A percentile compares a stretch with the other conserved stretches of the same genome.
Conservation (phyloP, 2,888 invertebrate genomes). For the Gibbula magus region DNA sequence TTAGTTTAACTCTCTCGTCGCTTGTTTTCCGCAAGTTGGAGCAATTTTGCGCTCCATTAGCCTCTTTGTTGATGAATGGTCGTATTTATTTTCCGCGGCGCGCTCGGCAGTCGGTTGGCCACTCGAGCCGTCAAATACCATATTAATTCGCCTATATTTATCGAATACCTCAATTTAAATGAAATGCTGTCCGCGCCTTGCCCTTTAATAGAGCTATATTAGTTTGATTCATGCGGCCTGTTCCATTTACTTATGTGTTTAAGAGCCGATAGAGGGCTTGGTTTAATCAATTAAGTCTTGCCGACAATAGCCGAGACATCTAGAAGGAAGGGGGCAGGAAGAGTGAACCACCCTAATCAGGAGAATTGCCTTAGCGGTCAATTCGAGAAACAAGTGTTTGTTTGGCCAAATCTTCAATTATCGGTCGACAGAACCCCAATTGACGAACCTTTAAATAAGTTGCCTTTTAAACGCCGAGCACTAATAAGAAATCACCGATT, state of each 20-base stretch:
- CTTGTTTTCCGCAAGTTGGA: constrained; percentile 38
- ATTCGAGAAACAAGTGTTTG: constrained; percentile 48
- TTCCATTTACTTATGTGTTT: constrained; percentile 49
- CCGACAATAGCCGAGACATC: constrained; percentile 41
- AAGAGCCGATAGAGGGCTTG: constrained; percentile 39
- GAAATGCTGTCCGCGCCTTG: constrained; percentile 25
- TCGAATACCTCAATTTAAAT: constrained; percentile 31
- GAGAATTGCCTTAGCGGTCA: constrained; percentile 28
- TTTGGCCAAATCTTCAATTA: constrained; percentile 45
- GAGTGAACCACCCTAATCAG: constrained; percentile 43
- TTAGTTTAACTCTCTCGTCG: constrained; percentile 38
- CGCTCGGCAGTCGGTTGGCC: constrained; percentile 15
- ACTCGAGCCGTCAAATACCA: constrained; percentile 33
- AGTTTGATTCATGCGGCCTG: constrained; percentile 26
- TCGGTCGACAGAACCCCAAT: constrained; percentile 34
- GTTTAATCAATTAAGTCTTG: constrained; percentile 47
- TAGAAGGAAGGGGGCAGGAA: constrained; percentile 37
- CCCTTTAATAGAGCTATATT: constrained; percentile 28
- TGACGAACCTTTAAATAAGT: constrained; percentile 36
- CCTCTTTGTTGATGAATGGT: constrained; percentile 32
- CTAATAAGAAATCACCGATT: constrained; percentile 32
- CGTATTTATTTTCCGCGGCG: constrained; percentile 30
- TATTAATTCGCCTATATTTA: constrained; percentile 35
- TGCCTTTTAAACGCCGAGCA: constrained; percentile 38
- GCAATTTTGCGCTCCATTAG: constrained; percentile 42